Evolutionary conservation across 2,113 vertebrate species (phyloP), one percentile per base, ranked within the genome.

Genomic region (Hoplias malabaricus): DNA sequence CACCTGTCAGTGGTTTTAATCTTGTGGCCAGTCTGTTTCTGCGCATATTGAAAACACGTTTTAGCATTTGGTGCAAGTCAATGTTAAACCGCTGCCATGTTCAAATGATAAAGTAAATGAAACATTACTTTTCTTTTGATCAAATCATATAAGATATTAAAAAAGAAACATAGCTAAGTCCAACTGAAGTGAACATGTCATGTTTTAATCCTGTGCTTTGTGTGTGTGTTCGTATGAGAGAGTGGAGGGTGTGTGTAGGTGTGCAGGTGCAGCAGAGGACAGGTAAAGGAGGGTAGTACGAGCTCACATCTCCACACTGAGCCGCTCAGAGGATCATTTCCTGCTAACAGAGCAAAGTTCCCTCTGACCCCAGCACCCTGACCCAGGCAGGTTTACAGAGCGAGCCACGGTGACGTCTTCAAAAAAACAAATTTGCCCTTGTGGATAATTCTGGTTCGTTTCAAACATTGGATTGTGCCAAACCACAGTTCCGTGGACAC

Each of bases 311-410:
- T 25, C 34, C 16, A 65, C 34, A 53, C 34, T 62, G 33, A 70
- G 72, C 43, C 57, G 68, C 40, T 34, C 34, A 36, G 21, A 43
- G 62, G 75, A 77, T 72, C 36, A n/a, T 74, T 78, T 80, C 61
- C 67, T 66, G 80, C 78, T 77, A 73, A 77, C 75, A 70, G 54
- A 14, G 78, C 77, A 83, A 68, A 77, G 38, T 76, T 62, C 73
- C 16, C 53, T 62, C 67, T 57, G 53, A 67, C 73, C 33, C 33
- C 25, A 9, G 23, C 25, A 29, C 48, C 10, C 6, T 65, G 9
- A 59, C 59, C 50, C 61, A 69, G 46, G 50, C n/a, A 10, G 34
- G 33, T 75, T 70, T 74, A 67, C 29, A 73, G 78, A 65, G 50
- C 40, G n/a, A 27, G 34, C 31, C 9, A 8, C 19, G 50, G 21